Percentiles rank a stretch among this genome's conserved stretches.
phyloP scores from a whole-genome alignment of 2,797 vertebrate species.

The Aeoliscus strigatus region DNA sequence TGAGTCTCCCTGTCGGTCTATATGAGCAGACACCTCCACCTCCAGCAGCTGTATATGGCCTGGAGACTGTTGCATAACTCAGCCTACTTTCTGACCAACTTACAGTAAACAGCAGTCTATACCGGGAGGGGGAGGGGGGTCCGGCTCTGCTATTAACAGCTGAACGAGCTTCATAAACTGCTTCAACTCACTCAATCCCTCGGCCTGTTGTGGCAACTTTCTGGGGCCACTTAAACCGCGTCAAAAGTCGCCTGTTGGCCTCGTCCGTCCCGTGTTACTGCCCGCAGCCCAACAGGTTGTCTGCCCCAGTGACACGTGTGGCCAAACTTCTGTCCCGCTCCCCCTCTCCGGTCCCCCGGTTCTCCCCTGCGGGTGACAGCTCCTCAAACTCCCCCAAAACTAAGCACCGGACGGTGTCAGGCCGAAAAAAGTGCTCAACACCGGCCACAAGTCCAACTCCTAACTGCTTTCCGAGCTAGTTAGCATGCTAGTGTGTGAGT shows the following conservation, averaged over 20 bases:
- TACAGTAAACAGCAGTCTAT: constrained; percentile 56
- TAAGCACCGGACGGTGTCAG: constrained; percentile 16
- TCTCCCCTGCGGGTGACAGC: constrained; percentile 51
- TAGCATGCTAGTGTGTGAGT: constrained; percentile 42
- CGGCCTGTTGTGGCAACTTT: not conserved
- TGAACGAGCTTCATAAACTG: constrained; percentile 6
- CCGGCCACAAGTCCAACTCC: constrained; percentile 32
- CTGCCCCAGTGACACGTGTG: constrained; percentile 65
- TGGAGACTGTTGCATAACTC: constrained; percentile 59
- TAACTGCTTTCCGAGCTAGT: constrained; percentile 42
- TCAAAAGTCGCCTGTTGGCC: no score
- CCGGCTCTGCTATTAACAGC: constrained; percentile 2
- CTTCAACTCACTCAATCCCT: not conserved
- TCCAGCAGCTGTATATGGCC: constrained; percentile 38
- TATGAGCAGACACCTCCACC: constrained; percentile 47
- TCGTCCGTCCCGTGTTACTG: constrained; percentile 7
- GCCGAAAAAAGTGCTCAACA: constrained; percentile 18
- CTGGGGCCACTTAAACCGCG: no score
- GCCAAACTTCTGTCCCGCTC: constrained; percentile 53
- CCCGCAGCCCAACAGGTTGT: constrained; percentile 62
- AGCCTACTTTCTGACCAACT: constrained; percentile 61
- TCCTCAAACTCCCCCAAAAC: constrained; percentile 52
- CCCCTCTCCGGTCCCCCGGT: constrained; percentile 18
- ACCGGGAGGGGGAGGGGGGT: constrained; percentile 5
- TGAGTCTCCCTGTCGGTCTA: no score